Percentiles rank a stretch among this genome's conserved stretches.
These are phyloP conservation scores for Phymastichus coffea DNA, from an alignment of 1,140 invertebrate genomes.

Conservation along the genomic window DNA sequence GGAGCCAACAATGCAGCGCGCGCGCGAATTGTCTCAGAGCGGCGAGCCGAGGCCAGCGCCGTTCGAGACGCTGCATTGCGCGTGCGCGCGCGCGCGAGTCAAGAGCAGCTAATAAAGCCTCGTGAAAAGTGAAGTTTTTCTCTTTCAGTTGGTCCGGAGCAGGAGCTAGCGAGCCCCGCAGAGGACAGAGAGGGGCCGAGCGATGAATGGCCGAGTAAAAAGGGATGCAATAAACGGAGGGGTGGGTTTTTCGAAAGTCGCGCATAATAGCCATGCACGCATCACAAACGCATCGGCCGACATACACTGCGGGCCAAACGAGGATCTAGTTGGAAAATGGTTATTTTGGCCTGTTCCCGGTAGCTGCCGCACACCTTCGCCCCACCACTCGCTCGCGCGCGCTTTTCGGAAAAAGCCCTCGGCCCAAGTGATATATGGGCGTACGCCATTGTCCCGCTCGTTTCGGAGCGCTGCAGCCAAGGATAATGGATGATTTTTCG, in stretches of 20 bases:
- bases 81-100: too few species aligned
- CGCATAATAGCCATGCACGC: too few species aligned
- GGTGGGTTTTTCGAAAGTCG: slow-evolving; percentile 25
- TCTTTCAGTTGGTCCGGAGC: too few species aligned
- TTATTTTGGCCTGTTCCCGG: slow-evolving; percentile 18
- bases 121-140: slow-evolving; percentile 3
- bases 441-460: slow-evolving; percentile 46
- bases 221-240: slow-evolving; percentile 28
- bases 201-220: neutral
- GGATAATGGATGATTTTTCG: slow-evolving; percentile 58
- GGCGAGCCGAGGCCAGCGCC: too few species aligned
- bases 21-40: slow-evolving; percentile 5
- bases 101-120: slow-evolving; percentile 1
- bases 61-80: too few species aligned
- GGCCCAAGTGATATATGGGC: slow-evolving; percentile 53
- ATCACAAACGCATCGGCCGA: neutral
- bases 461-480: slow-evolving; percentile 31
- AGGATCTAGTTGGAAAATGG: slow-evolving; percentile 39
- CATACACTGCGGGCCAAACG: slow-evolving; percentile 22
- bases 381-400: slow-evolving; percentile 23
- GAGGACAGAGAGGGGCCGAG: neutral
- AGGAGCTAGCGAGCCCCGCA: too few species aligned
- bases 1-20: neutral
- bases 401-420: slow-evolving; percentile 45
- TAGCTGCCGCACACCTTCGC: slow-evolving; percentile 1